These are phyloP conservation scores for Cataglyphis albicans DNA, from an alignment of 2,888 invertebrate species.

Conservation along the genomic window DNA sequence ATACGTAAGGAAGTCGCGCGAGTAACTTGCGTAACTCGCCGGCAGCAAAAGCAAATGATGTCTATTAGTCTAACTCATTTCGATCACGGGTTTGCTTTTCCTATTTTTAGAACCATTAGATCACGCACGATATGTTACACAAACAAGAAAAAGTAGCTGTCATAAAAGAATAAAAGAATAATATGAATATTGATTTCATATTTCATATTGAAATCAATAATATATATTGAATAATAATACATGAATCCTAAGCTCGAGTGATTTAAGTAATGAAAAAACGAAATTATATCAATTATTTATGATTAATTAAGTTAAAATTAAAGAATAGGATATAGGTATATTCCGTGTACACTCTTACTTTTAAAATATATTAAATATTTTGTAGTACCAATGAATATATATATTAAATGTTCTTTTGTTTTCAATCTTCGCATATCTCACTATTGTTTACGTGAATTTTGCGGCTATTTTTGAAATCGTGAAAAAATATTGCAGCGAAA, in stretches of 20 bases:
- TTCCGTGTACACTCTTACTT: neutral
- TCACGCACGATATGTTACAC: neutral
- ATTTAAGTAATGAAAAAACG: neutral
- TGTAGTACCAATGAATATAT: neutral
- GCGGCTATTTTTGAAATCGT: slow-evolving; percentile 12
- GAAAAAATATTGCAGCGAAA: slow-evolving; percentile 26
- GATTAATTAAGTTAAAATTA: neutral
- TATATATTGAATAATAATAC: neutral
- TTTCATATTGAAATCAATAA: neutral
- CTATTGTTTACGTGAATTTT: slow-evolving; percentile 1
- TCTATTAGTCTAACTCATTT: slow-evolving; percentile 9
- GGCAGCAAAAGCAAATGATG: slow-evolving; percentile 5
- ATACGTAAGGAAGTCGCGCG: neutral
- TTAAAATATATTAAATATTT: neutral
- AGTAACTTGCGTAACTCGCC: neutral
- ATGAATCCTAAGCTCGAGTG: neutral
- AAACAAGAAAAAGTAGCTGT: neutral
- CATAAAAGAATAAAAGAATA: neutral
- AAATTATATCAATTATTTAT: neutral
- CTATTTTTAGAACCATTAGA: slow-evolving; percentile 33
- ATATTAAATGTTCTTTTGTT: neutral
- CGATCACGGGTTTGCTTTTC: slow-evolving; percentile 1
- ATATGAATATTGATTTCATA: too few species aligned
- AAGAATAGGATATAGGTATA: neutral
- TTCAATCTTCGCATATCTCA: neutral